Base-by-base conservation (phyloP, 2,113 vertebrate genomes). In the Aegypius monachus region DNA sequence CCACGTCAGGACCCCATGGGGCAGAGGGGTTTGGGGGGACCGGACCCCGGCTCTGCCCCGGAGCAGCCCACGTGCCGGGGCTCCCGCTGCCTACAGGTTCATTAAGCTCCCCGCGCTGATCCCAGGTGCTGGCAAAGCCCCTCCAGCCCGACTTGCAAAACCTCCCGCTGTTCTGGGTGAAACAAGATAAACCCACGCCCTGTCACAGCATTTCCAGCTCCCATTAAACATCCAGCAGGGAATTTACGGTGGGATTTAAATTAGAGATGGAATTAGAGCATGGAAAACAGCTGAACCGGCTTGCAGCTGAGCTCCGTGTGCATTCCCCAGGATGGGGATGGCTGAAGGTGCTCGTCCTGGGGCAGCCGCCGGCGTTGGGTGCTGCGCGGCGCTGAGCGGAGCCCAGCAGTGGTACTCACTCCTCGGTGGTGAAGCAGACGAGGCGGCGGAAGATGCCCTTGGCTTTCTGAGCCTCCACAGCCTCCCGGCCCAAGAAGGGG, bases 401-500 rank as follows among this genome's bases (percentile, higher is more conserved):
- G 9, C 59, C 72, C 31, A 2, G 23, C 26, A 3, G 40, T 0
- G 7, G 10, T 3, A 98, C 99, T 98, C 84, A 99, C 99, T 99
- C 98, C 4, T 99, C 98, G 1, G 98, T 98, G 11, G 99, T 99
- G 96, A 99, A 99, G 97, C 99, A 99, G 74, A 99, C 97, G 1
- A 99, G 98, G 65, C 99, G 99, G 22, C 98, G 98, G 81, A 58
- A 98, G 53, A 99, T 97, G 40, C 99, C 99, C 3, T 97, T 77
- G 4, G 98, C 63, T 83, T 98, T 99, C 97, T 99, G 99, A 58
- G 92, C 95, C 97, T 99, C 99, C 95, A 99, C 97, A 2, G 98
- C 98, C 55, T 98, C 97, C 2, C 99, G 98, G 12, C 99, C 99
- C 93, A 99, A 98, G 97, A 99, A 99, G 8, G 98, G 98, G 83